These are phyloP conservation scores for Cerastis leucographa DNA, from an alignment of 2,888 invertebrate genomes.

Conservation along the genomic window DNA sequence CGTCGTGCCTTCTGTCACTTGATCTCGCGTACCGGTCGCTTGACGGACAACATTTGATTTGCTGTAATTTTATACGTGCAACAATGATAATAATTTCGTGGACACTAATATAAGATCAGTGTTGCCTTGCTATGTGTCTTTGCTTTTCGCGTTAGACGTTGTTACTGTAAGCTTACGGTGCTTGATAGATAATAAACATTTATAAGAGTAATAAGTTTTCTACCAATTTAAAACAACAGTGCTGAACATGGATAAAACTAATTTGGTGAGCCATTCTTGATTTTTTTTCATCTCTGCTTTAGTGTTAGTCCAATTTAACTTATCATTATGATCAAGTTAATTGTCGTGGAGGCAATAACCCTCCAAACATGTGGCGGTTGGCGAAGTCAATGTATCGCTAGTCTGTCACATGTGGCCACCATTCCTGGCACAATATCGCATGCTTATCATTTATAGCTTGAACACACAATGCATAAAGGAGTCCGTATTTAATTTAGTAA, in stretches of 20 bases:
- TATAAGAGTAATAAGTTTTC: slow-evolving; percentile 65
- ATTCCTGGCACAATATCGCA: slow-evolving; percentile 77
- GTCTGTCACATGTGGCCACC: slow-evolving; percentile 86
- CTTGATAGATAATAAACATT: slow-evolving; percentile 79
- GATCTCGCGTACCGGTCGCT: slow-evolving; percentile 73
- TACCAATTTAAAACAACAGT: slow-evolving; percentile 59
- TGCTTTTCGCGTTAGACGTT: slow-evolving; percentile 87
- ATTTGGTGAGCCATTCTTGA: slow-evolving; percentile 75
- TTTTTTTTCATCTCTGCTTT: slow-evolving; percentile 52
- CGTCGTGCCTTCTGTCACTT: slow-evolving; percentile 87
- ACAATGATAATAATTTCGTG: slow-evolving; percentile 79
- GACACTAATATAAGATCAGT: slow-evolving; percentile 84
- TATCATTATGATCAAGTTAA: slow-evolving; percentile 63
- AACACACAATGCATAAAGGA: slow-evolving; percentile 57
- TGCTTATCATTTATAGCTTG: slow-evolving; percentile 61
- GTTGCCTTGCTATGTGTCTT: slow-evolving; percentile 91
- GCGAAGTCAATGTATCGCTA: slow-evolving; percentile 80
- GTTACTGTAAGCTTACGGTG: slow-evolving; percentile 83
- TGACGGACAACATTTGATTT: slow-evolving; percentile 75
- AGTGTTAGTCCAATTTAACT: slow-evolving; percentile 48
- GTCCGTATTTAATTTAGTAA: slow-evolving; percentile 42
- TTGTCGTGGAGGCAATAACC: slow-evolving; percentile 79
- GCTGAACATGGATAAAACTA: slow-evolving; percentile 71
- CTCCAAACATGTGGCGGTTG: slow-evolving; percentile 85
- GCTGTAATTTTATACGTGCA: slow-evolving; percentile 79